phyloP scores from a whole-genome alignment of 2,797 vertebrate genomes.

The Arvicola amphibius region DNA sequence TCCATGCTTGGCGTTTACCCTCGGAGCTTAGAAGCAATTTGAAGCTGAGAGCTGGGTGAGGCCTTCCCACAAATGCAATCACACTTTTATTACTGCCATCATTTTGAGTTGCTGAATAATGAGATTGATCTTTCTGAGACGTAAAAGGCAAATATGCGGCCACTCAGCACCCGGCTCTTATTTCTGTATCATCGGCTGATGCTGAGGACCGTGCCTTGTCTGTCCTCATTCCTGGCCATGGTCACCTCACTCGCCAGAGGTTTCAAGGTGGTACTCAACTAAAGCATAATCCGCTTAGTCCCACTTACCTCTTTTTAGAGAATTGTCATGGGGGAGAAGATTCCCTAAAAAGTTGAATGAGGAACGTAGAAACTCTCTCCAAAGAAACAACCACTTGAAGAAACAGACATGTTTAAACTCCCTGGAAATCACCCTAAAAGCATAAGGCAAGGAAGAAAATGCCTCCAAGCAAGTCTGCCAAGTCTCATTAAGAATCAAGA shows the following conservation, averaged over 20 bases:
- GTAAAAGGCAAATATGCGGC: constrained; percentile 72
- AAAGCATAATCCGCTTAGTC: neutral
- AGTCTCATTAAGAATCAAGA: neutral
- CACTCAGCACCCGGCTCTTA: constrained; percentile 7
- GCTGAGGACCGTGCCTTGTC: constrained; percentile 45
- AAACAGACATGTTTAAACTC: constrained; percentile 15
- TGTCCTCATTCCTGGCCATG: constrained; percentile 53
- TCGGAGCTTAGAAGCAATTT: constrained; percentile 72
- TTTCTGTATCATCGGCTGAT: constrained; percentile 53
- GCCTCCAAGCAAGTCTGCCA: constrained; percentile 1
- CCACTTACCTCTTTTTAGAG: neutral
- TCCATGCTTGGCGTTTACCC: constrained; percentile 77
- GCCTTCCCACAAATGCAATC: constrained; percentile 81
- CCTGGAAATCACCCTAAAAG: constrained; percentile 37
- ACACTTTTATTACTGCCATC: constrained; percentile 81
- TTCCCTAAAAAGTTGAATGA: neutral
- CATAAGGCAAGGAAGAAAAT: neutral
- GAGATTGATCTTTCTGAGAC: constrained; percentile 75
- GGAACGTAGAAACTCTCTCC: neutral
- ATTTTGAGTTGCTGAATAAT: constrained; percentile 76
- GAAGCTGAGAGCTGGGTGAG: constrained; percentile 72
- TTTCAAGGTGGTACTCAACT: neutral
- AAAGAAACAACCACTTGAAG: constrained; percentile 21
- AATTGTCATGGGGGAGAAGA: neutral
- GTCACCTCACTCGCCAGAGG: constrained; percentile 1